Evolutionary conservation across 2,888 invertebrate genomes (phyloP).

Genomic region (Hypena proboscidalis): DNA sequence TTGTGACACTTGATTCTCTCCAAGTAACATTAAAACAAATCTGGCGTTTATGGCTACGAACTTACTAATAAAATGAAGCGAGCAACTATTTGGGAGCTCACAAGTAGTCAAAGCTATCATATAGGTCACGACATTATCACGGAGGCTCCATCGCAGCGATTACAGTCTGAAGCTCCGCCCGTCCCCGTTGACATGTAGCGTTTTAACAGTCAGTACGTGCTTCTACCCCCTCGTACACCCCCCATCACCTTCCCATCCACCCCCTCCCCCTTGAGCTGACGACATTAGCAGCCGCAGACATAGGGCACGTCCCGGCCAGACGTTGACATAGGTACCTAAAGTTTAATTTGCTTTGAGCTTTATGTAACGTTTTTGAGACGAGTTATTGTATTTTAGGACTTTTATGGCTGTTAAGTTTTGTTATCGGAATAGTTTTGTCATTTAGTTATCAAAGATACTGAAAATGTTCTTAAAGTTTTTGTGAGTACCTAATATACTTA

Average conservation of each 20-base stretch:
- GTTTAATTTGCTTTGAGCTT: constrained; percentile 48
- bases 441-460: neutral
- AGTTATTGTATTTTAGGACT: constrained; percentile 20
- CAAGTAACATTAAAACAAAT: constrained; percentile 7
- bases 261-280: constrained; percentile 66
- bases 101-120: constrained; percentile 48
- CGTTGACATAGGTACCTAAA: constrained; percentile 70
- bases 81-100: constrained; percentile 44
- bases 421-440: constrained; percentile 9
- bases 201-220: constrained; percentile 83
- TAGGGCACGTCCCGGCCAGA: constrained; percentile 77
- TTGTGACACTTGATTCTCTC: constrained; percentile 1
- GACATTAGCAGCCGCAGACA: constrained; percentile 84
- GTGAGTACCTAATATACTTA: too few species aligned
- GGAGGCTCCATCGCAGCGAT: constrained; percentile 68
- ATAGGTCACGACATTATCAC: constrained; percentile 79
- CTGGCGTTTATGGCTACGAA: constrained; percentile 4
- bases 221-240: constrained; percentile 46
- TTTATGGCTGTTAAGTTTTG: constrained; percentile 26
- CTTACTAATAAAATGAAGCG: constrained; percentile 25
- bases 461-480: too few species aligned
- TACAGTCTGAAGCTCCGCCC: constrained; percentile 65
- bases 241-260: constrained; percentile 34
- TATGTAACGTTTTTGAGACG: constrained; percentile 32
- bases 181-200: constrained; percentile 80